phyloP scores from a whole-genome alignment of 1,140 invertebrate species.

The Phocides pigmalion region DNA sequence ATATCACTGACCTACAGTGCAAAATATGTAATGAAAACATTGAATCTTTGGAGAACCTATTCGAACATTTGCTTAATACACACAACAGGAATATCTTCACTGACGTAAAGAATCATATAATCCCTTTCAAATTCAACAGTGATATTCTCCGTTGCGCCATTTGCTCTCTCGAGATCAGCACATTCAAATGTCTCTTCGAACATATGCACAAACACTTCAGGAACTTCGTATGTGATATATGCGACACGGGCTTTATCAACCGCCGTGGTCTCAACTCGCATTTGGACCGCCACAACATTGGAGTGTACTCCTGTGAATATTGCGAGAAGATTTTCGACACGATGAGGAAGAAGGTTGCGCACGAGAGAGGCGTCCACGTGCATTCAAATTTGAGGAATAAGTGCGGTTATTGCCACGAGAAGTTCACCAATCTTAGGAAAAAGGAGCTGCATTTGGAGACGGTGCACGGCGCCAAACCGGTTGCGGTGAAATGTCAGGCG shows the following conservation, averaged over 20 bases:
- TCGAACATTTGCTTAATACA: slow-evolving; percentile 35
- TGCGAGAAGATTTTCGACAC: slow-evolving; percentile 39
- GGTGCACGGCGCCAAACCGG: slow-evolving; percentile 40
- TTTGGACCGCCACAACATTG: slow-evolving; percentile 80
- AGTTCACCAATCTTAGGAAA: slow-evolving; percentile 40
- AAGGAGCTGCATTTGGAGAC: slow-evolving; percentile 46
- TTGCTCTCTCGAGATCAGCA: slow-evolving; percentile 85
- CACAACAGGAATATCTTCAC: slow-evolving; percentile 42
- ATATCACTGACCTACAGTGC: slow-evolving; percentile 46
- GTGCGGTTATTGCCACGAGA: slow-evolving; percentile 53
- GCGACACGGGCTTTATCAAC: slow-evolving; percentile 86
- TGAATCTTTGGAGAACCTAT: slow-evolving; percentile 34
- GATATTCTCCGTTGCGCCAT: slow-evolving; percentile 69
- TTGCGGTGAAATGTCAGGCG: slow-evolving; percentile 41
- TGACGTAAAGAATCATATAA: slow-evolving; percentile 35
- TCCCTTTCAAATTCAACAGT: slow-evolving; percentile 43
- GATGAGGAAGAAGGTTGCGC: slow-evolving; percentile 41
- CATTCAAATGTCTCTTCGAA: slow-evolving; percentile 73
- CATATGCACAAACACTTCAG: slow-evolving; percentile 56
- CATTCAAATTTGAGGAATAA: slow-evolving; percentile 39
- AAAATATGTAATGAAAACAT: slow-evolving; percentile 38
- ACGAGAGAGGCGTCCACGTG: slow-evolving; percentile 44
- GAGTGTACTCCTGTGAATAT: slow-evolving; percentile 50
- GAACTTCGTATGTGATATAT: slow-evolving; percentile 73
- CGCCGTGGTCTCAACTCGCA: slow-evolving; percentile 74